phyloP scores from a whole-genome alignment of 2,113 vertebrate species.

The Oreotragus oreotragus region DNA sequence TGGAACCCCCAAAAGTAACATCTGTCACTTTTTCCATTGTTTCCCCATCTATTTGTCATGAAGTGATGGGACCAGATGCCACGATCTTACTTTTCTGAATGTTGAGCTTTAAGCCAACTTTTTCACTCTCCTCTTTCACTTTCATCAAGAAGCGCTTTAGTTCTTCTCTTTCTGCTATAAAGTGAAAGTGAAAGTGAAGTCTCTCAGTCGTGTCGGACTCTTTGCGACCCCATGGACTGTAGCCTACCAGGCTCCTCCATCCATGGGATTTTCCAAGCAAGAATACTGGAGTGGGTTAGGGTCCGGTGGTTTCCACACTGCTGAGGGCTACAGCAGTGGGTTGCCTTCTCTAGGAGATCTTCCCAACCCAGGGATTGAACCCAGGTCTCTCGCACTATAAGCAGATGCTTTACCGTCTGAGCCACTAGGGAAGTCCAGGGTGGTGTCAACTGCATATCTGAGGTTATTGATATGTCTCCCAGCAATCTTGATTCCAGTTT shows the following conservation, averaged over 20 bases:
- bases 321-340: too few relatives aligned
- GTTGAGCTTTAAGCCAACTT: neutral
- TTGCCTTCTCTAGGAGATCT: too few relatives aligned
- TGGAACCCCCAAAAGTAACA: neutral
- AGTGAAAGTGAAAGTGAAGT: neutral
- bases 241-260: too few relatives aligned
- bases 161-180: neutral
- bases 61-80: neutral
- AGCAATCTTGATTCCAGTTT: neutral
- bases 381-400: too few relatives aligned
- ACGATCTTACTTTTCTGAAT: neutral
- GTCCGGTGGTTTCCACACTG: too few relatives aligned
- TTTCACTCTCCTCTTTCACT: neutral
- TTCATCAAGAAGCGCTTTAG: neutral
- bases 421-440: too few relatives aligned
- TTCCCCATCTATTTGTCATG: neutral
- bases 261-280: too few relatives aligned
- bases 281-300: too few relatives aligned
- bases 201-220: accelerated
- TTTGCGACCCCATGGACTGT: neutral
- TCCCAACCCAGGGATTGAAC: too few relatives aligned
- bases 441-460: neutral
- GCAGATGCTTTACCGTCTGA: too few relatives aligned
- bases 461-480: neutral
- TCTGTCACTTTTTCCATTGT: neutral